phyloP scores from a whole-genome alignment of 2,888 invertebrate genomes.

The Hydropsyche betteni region DNA sequence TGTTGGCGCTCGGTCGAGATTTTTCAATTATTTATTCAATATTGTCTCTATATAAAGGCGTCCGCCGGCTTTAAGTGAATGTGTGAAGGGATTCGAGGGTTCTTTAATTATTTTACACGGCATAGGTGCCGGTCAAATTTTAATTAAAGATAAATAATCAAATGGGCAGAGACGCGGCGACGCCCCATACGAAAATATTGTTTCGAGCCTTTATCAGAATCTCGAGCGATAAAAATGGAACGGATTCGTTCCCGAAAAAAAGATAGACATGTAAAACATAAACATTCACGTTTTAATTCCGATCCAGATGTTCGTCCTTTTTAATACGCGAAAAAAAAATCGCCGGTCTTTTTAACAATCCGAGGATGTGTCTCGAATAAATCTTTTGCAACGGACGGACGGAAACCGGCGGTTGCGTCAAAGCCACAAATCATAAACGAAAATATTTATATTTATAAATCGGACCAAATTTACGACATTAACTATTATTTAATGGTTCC shows the following conservation, averaged over 20 bases:
- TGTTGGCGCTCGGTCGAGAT: neutral
- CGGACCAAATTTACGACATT: slow-evolving; percentile 22
- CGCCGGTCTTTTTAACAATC: too few species aligned
- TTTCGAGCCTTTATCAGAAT: slow-evolving; percentile 30
- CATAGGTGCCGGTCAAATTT: slow-evolving; percentile 45
- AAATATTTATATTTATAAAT: slow-evolving; percentile 18
- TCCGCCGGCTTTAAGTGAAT: slow-evolving; percentile 15
- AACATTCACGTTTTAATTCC: too few species aligned
- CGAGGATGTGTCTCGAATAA: too few species aligned
- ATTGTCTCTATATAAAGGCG: slow-evolving; percentile 10
- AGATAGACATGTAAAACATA: too few species aligned
- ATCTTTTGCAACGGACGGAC: neutral
- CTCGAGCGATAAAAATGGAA: slow-evolving; percentile 24
- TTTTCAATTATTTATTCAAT: slow-evolving; percentile 24
- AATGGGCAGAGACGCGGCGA: slow-evolving; percentile 42
- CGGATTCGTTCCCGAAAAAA: too few species aligned
- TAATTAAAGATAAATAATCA: slow-evolving; percentile 52
- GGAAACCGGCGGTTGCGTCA: neutral
- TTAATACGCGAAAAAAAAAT: too few species aligned
- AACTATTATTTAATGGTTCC: slow-evolving; percentile 37
- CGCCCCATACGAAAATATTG: slow-evolving; percentile 47
- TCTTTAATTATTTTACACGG: slow-evolving; percentile 28
- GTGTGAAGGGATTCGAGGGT: slow-evolving; percentile 17
- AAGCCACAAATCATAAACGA: too few species aligned
- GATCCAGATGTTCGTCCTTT: too few species aligned